A percentile compares a stretch with the other conserved stretches of the same genome.
These are phyloP conservation scores for Diplogasteroides magnus DNA, from an alignment of 1,140 invertebrate genomes.

Conservation along the genomic window DNA sequence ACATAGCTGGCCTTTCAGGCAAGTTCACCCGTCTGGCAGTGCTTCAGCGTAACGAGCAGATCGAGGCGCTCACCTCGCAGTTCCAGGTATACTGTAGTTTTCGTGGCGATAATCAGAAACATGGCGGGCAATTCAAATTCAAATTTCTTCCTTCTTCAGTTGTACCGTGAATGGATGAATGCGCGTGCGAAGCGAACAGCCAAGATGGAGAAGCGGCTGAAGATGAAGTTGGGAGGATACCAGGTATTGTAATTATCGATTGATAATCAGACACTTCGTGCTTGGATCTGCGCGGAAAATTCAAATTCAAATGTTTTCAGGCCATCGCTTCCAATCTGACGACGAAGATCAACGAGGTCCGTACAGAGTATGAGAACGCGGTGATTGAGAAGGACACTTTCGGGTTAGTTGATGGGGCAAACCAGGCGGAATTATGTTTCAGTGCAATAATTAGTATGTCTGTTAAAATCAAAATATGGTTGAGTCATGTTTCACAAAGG, in stretches of 20 bases:
- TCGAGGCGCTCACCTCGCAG: conserved; percentile 30
- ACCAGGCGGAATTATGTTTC: too few species aligned
- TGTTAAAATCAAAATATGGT: too few species aligned
- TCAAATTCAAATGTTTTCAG: conserved; percentile 50
- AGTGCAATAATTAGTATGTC: too few species aligned
- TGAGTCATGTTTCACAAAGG: too few species aligned
- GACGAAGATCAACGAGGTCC: conserved; percentile 70
- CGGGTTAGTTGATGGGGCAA: conserved; percentile 68
- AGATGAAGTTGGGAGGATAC: conserved; percentile 85
- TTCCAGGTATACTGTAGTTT: conserved; percentile 23
- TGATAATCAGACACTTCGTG: too few species aligned
- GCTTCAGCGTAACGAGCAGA: conserved; percentile 23
- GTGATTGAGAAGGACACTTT: conserved; percentile 92
- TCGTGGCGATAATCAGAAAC: not conserved
- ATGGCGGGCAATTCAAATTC: not conserved
- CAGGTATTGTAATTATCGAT: too few species aligned
- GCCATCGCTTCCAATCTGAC: conserved; percentile 36
- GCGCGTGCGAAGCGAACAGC: conserved; percentile 66
- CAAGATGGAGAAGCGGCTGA: conserved; percentile 95
- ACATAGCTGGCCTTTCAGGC: too few species aligned
- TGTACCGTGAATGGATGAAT: conserved; percentile 46
- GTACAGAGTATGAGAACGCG: conserved; percentile 79
- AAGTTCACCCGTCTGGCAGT: conserved; percentile 32
- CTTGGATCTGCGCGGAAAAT: not conserved
- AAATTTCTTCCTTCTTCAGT: conserved; percentile 16